These are phyloP conservation scores for Orthonyx spaldingii DNA, from an alignment of 2,113 vertebrate species.

Conservation along the genomic window DNA sequence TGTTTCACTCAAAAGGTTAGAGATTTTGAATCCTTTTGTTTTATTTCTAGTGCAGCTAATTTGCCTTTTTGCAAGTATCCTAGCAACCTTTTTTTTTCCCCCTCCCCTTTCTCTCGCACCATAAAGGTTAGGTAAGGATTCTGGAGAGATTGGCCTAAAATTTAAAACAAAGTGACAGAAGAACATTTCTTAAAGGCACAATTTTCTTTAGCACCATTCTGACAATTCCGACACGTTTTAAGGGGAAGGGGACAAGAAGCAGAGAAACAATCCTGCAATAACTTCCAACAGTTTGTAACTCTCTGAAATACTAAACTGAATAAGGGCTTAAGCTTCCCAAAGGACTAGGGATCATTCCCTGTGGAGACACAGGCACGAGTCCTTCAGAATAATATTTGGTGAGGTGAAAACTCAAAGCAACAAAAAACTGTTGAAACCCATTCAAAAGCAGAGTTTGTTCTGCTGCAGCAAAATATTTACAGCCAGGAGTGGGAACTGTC, in stretches of 20 bases:
- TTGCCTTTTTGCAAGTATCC: constrained; percentile 63
- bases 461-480: not conserved
- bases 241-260: not conserved
- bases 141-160: constrained; percentile 18
- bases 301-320: not conserved
- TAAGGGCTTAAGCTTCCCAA: not conserved
- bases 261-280: not conserved
- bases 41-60: constrained; percentile 46
- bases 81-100: constrained; percentile 29
- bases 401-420: not conserved
- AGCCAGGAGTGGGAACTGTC: not conserved
- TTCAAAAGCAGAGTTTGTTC: not conserved
- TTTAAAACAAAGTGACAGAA: constrained; percentile 25
- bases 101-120: not conserved
- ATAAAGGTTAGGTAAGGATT: constrained; percentile 62
- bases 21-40: constrained; percentile 51
- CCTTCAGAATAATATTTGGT: not conserved
- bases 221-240: not conserved
- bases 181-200: not conserved
- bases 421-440: not conserved
- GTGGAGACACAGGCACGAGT: not conserved
- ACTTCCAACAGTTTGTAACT: not conserved
- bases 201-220: not conserved
- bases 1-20: constrained; percentile 23
- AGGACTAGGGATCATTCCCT: not conserved